These are phyloP conservation scores for Bufotes viridis DNA, from an alignment of 2,797 vertebrate genomes.

Conservation along the genomic window DNA sequence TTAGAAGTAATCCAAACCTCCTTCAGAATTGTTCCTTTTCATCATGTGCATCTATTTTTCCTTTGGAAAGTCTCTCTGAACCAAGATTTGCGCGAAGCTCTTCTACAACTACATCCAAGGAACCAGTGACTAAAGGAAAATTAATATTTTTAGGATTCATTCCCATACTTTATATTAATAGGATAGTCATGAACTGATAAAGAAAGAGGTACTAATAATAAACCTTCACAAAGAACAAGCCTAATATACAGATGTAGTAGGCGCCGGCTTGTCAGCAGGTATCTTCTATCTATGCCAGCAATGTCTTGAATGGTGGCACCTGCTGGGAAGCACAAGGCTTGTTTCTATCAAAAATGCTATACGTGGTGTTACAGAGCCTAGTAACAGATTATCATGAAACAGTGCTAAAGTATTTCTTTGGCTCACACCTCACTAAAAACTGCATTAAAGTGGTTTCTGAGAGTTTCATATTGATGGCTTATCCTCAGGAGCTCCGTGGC, in stretches of 20 bases:
- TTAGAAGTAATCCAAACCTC: conserved; percentile 53
- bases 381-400: neutral
- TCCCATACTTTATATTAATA: conserved; percentile 33
- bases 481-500: no score
- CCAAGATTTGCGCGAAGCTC: conserved; percentile 21
- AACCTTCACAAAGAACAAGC: neutral
- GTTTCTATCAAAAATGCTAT: neutral
- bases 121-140: conserved; percentile 58
- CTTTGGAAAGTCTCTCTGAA: conserved; percentile 56
- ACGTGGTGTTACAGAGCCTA: neutral
- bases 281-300: conserved; percentile 17
- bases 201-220: neutral
- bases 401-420: neutral
- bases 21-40: conserved; percentile 56
- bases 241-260: neutral
- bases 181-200: conserved; percentile 15
- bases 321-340: neutral
- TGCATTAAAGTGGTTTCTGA: no score
- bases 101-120: conserved; percentile 53
- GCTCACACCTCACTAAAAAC: neutral
- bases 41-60: conserved; percentile 60
- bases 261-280: conserved; percentile 8
- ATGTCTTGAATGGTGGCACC: conserved; percentile 4
- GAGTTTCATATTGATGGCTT: no score
- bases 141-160: conserved; percentile 27